Evolutionary conservation across 2,797 vertebrate genomes (phyloP).

Genomic region (Capromys pilorides): DNA sequence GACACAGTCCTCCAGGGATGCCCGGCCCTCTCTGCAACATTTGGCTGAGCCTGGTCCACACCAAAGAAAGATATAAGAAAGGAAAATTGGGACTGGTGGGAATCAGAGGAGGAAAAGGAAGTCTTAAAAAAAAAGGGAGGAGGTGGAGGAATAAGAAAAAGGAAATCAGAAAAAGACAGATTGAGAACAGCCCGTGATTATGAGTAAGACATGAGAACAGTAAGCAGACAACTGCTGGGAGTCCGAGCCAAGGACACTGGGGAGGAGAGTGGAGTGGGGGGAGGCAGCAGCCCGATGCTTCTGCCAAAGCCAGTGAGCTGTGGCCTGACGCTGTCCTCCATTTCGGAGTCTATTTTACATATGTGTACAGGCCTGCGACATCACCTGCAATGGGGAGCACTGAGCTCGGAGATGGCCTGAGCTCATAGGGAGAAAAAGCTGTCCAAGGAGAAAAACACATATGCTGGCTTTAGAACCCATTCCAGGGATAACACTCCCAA

Average conservation of each 20-base stretch:
- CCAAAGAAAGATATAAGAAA: background rate
- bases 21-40: background rate
- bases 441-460: background rate
- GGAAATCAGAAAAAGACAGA: conserved; percentile 71
- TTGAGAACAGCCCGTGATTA: conserved; percentile 74
- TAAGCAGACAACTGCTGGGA: conserved; percentile 58
- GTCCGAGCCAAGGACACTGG: conserved; percentile 68
- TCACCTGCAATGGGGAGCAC: background rate
- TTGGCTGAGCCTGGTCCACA: background rate
- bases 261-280: background rate
- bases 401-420: background rate
- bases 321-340: background rate
- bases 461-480: background rate
- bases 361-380: background rate
- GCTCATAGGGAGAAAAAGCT: background rate
- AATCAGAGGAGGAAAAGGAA: conserved; percentile 30
- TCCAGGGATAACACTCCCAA: background rate
- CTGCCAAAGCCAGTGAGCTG: background rate
- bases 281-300: conserved; percentile 1
- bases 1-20: background rate
- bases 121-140: background rate
- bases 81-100: background rate
- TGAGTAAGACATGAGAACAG: conserved; percentile 63
- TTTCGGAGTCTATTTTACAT: background rate
- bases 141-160: conserved; percentile 62